Evolutionary conservation across 1,140 invertebrate genomes (phyloP), one percentile per base, ranked within the genome.

Genomic region (Pseudomyrmex pallidus): DNA sequence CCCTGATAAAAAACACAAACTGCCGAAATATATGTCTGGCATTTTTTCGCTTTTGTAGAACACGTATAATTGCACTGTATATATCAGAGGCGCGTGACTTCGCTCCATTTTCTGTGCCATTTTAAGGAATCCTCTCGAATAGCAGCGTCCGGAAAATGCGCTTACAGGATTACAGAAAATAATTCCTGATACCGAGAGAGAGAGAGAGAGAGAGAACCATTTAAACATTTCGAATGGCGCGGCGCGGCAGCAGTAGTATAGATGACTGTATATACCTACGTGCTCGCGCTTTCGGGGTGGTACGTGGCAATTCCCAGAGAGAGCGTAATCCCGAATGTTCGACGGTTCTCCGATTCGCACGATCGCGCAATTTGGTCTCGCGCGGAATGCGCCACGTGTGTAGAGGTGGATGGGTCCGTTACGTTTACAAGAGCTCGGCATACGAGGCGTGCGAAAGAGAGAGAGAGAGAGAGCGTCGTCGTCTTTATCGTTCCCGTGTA

Each of bases 151-250:
- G 17, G 54, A 48, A 80, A 80, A 80, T 48, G 46, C 20, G 66
- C 56, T 72, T 72, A 61, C 20, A 50, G 20, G 54, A 70, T 80
- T 80, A 52, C 44, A 10, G 66, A 56, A 59, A 80, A 72, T 59
- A 61, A 72, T 61, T 72, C 20, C 35, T 64, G 54, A 76, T 54
- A 35, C 48, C 35, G 35, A 35, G 5, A 35, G 35, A 35, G 35
- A 35, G 25, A 25, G 25, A 35, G 35, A 7, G 35, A 35, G 35
- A 35, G 5, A 35, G 35, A 83, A 72, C 84, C 87, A 89, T 90
- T 90, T 90, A 87, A 91, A 90, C 90, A 90, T 90, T 88, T 87
- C 61, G 73, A 68, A 85, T 80, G 64, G 63, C 74, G 56, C 73
- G 59, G 56, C 68, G 59, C 63, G 59, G 73, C 20, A 68, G 57